phyloP scores from a whole-genome alignment of 2,888 invertebrate species.

The Eretmocerus hayati region DNA sequence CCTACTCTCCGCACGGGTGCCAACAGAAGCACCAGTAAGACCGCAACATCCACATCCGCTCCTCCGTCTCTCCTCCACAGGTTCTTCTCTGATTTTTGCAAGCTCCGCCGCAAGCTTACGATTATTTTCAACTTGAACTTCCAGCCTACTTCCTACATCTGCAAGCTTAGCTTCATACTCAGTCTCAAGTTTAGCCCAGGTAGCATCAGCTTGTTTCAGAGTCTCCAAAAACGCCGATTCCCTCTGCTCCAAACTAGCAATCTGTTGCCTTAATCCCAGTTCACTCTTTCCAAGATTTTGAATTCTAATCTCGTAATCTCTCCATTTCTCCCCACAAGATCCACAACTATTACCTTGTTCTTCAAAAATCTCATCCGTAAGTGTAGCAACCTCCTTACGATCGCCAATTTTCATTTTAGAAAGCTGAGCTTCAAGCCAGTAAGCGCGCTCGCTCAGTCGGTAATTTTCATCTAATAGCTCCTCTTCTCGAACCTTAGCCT shows the following conservation, averaged over 20 bases:
- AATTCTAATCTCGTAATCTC: conserved; percentile 46
- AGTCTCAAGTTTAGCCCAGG: conserved; percentile 28
- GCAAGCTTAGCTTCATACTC: conserved; percentile 26
- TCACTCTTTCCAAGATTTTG: conserved; percentile 21
- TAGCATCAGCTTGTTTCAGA: conserved; percentile 28
- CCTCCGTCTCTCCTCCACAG: too few relatives aligned
- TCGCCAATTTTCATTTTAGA: not conserved
- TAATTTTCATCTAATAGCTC: conserved; percentile 37
- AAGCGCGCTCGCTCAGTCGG: conserved; percentile 31
- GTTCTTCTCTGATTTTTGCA: too few relatives aligned
- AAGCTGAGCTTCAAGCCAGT: conserved; percentile 29
- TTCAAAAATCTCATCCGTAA: not conserved
- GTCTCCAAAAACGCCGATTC: conserved; percentile 30
- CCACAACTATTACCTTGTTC: conserved; percentile 36
- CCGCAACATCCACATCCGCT: too few relatives aligned
- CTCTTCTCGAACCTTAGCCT: conserved; percentile 33
- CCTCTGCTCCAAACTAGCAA: conserved; percentile 27
- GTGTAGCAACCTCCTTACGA: not conserved
- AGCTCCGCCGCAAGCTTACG: conserved; percentile 24
- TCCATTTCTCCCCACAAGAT: conserved; percentile 52
- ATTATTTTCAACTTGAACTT: conserved; percentile 27
- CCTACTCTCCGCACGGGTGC: too few relatives aligned
- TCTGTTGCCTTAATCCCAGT: conserved; percentile 23
- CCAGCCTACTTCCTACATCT: conserved; percentile 25
- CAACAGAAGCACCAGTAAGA: too few relatives aligned